Conservation (phyloP, 2,888 invertebrate genomes). For the Notodonta ziczac region DNA sequence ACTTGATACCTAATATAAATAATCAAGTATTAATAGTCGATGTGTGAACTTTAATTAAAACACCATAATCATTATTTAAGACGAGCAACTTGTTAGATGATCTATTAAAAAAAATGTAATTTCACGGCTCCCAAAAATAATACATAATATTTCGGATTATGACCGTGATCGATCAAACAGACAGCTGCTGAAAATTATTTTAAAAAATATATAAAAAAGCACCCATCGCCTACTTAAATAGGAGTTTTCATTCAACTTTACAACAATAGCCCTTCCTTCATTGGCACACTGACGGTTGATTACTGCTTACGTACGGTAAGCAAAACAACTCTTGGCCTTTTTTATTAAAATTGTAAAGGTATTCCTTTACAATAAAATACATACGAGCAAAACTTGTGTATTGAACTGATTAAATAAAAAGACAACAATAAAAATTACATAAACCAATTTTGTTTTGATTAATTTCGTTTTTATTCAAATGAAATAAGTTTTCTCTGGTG, state of each 20-base stretch:
- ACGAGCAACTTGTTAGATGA: background rate
- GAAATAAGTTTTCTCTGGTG: too few species aligned
- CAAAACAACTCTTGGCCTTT: conserved; percentile 38
- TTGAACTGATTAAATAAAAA: too few species aligned
- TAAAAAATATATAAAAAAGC: conserved; percentile 68
- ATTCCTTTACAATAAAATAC: background rate
- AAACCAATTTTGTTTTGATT: too few species aligned
- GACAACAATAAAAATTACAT: too few species aligned
- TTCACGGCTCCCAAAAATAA: conserved; percentile 73
- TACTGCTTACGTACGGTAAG: conserved; percentile 65
- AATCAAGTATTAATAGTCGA: too few species aligned
- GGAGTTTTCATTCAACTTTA: conserved; percentile 82
- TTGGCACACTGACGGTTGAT: conserved; percentile 83
- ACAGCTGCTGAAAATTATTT: conserved; percentile 83
- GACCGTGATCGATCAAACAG: conserved; percentile 74
- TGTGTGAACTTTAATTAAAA: background rate
- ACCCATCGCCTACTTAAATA: conserved; percentile 78
- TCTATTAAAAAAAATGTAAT: conserved; percentile 56
- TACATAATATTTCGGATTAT: conserved; percentile 52
- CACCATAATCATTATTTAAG: background rate
- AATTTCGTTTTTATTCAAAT: too few species aligned
- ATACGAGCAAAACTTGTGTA: background rate
- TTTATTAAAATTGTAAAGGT: too few species aligned
- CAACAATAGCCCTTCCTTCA: conserved; percentile 83
- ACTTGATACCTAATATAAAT: too few species aligned